phyloP scores from a whole-genome alignment of 2,797 vertebrate species.

The Pantherophis alleghaniensis region DNA sequence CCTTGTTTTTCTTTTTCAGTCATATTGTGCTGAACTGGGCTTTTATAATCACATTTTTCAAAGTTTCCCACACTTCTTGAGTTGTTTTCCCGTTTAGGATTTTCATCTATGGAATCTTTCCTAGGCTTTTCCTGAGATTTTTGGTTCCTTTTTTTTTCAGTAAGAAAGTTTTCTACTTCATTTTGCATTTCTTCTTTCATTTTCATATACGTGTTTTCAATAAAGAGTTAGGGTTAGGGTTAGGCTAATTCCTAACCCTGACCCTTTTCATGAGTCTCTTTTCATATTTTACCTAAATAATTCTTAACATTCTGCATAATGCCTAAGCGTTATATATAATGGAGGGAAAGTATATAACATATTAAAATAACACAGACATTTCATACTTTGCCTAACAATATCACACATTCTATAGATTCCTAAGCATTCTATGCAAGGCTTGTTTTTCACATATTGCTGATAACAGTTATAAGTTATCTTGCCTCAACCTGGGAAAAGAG shows the following conservation, averaged over 20 bases:
- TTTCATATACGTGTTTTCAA: background rate
- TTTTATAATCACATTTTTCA: background rate
- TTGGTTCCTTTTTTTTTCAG: too few species aligned
- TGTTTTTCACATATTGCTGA: background rate
- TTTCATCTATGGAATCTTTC: too few species aligned
- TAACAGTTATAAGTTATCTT: background rate
- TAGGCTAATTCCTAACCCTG: background rate
- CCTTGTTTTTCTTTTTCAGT: background rate
- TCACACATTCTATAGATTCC: background rate
- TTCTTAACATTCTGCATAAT: background rate
- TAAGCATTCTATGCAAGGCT: background rate
- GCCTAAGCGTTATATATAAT: background rate
- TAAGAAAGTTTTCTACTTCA: background rate
- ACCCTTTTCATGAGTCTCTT: background rate
- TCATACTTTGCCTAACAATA: background rate
- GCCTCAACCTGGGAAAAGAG: background rate
- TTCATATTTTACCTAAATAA: background rate
- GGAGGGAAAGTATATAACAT: background rate
- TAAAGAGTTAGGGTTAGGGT: background rate
- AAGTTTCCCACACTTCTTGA: background rate
- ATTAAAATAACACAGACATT: background rate
- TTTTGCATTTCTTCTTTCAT: background rate
- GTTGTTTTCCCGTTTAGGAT: background rate
- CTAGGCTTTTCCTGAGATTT: too few species aligned
- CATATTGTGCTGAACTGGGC: background rate